phyloP scores from a whole-genome alignment of 2,113 vertebrate genomes.

The Callopanchax toddi region DNA sequence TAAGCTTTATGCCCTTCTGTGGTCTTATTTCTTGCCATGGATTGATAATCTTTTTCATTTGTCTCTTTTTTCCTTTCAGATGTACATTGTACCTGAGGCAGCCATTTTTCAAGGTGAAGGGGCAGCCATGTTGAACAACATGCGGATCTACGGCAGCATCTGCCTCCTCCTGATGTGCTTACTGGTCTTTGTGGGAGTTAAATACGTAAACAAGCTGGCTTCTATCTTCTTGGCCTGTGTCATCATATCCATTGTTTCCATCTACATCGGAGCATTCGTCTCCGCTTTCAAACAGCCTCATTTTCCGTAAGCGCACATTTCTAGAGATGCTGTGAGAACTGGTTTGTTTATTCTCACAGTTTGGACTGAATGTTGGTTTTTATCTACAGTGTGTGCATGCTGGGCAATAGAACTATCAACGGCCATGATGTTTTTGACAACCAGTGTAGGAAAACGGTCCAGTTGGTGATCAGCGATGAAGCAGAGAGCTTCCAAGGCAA shows the following conservation, averaged over 20 bases:
- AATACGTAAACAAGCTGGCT: slow-evolving; percentile 93
- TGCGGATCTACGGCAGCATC: slow-evolving; percentile 90
- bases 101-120: slow-evolving; percentile 86
- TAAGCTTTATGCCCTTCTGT: neutral
- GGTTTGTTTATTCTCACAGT: fast-evolving
- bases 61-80: slow-evolving; percentile 64
- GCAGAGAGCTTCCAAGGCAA: slow-evolving; percentile 22
- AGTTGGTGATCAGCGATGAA: slow-evolving; percentile 13
- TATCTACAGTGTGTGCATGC: slow-evolving; percentile 84
- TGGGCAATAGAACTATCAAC: slow-evolving; percentile 88
- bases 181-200: slow-evolving; percentile 90
- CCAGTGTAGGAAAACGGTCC: slow-evolving; percentile 72
- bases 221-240: slow-evolving; percentile 91
- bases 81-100: slow-evolving; percentile 85
- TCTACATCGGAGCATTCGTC: slow-evolving; percentile 88
- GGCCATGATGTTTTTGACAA: slow-evolving; percentile 70
- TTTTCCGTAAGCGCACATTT: slow-evolving; percentile 80
- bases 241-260: slow-evolving; percentile 90
- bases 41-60: neutral
- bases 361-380: neutral
- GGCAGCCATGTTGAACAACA: slow-evolving; percentile 89
- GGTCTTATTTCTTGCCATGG: neutral
- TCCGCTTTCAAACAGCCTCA: slow-evolving; percentile 85
- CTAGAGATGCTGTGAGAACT: fast-evolving
- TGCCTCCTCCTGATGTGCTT: slow-evolving; percentile 88